These are phyloP conservation scores for Amphiprion percula DNA, from an alignment of 2,113 vertebrate species.

Conservation along the genomic window DNA sequence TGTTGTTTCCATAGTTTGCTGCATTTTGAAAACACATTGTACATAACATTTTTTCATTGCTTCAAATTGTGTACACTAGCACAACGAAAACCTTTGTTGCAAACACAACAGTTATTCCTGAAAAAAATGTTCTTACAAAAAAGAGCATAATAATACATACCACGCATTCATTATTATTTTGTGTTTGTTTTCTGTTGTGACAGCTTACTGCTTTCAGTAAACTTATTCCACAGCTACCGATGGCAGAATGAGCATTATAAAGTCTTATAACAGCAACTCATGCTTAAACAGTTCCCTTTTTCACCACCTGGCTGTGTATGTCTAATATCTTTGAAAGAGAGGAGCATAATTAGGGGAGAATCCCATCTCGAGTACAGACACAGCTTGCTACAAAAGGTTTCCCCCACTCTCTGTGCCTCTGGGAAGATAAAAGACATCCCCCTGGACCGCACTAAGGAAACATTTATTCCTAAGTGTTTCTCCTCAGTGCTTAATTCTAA, in stretches of 20 bases:
- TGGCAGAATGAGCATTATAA: background rate
- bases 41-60: too few relatives aligned
- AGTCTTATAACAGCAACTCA: constrained; percentile 5
- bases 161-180: background rate
- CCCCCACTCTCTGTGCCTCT: constrained; percentile 39
- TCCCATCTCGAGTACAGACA: constrained; percentile 35
- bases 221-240: background rate
- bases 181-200: background rate
- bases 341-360: constrained; percentile 57
- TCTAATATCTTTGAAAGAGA: constrained; percentile 29
- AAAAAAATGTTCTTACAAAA: background rate
- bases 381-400: constrained; percentile 28
- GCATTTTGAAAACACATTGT: background rate
- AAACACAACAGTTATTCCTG: constrained; percentile 6
- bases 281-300: constrained; percentile 30
- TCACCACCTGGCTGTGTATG: constrained; percentile 24
- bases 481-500: constrained; percentile 2
- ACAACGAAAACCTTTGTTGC: background rate
- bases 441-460: constrained; percentile 42
- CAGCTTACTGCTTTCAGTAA: constrained; percentile 15
- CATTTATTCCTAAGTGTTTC: constrained; percentile 50
- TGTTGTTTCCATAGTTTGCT: background rate
- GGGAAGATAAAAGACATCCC: constrained; percentile 68
- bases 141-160: background rate
- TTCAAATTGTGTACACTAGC: background rate